phyloP scores from a whole-genome alignment of 2,888 invertebrate species.

The Heliconius aoede region DNA sequence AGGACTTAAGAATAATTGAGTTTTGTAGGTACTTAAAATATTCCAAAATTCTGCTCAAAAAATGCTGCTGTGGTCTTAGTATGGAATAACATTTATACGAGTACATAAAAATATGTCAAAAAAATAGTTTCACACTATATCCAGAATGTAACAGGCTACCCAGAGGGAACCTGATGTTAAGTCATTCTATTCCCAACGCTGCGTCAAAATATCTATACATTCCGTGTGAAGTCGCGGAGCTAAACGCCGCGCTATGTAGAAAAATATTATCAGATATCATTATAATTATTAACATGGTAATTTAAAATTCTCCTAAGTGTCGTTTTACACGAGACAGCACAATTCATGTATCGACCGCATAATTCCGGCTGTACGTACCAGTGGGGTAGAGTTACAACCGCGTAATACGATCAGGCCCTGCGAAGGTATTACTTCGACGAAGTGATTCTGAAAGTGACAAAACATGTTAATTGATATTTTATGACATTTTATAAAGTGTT shows the following conservation, averaged over 20 bases:
- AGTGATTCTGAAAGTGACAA: slow-evolving; percentile 44
- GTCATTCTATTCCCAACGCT: not conserved
- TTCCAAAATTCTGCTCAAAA: too few relatives aligned
- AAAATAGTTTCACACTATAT: too few relatives aligned
- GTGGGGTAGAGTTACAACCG: slow-evolving; percentile 50
- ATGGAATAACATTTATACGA: too few relatives aligned
- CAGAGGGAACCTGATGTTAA: not conserved
- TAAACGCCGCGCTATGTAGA: not conserved
- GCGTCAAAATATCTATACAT: not conserved
- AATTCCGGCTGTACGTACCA: slow-evolving; percentile 52
- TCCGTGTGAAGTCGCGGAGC: not conserved
- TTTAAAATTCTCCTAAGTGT: slow-evolving; percentile 41
- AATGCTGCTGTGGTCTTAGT: too few relatives aligned
- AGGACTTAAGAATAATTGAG: too few relatives aligned
- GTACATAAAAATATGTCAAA: too few relatives aligned
- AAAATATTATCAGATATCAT: not conserved
- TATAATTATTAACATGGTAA: slow-evolving; percentile 18
- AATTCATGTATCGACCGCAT: slow-evolving; percentile 51
- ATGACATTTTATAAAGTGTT: not conserved
- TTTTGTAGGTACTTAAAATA: too few relatives aligned
- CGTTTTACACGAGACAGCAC: slow-evolving; percentile 49
- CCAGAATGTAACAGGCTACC: too few relatives aligned
- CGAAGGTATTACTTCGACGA: slow-evolving; percentile 41
- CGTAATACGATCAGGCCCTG: slow-evolving; percentile 51
- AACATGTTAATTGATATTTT: slow-evolving; percentile 36